phyloP scores from a whole-genome alignment of 2,797 vertebrate genomes.

The Bovichtus variegatus region DNA sequence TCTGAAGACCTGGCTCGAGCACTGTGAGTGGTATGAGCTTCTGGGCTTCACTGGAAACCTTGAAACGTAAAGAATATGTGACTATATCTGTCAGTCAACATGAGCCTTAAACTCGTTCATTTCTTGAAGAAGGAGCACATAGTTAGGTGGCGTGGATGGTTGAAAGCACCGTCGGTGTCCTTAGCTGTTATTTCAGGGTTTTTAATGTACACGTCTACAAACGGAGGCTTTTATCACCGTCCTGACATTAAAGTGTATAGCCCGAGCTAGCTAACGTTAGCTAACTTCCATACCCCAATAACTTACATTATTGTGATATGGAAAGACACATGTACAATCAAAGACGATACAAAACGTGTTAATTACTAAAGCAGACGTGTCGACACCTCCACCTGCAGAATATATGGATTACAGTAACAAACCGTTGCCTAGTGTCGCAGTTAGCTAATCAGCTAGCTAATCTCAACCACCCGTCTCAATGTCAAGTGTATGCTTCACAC shows the following conservation, averaged over 20 bases:
- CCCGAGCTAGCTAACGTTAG: conserved; percentile 2
- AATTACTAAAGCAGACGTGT: not conserved
- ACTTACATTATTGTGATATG: rapidly evolving
- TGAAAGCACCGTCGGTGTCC: not conserved
- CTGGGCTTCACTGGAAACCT: conserved; percentile 63
- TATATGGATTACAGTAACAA: not conserved
- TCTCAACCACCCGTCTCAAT: rapidly evolving
- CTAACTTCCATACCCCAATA: too few relatives aligned
- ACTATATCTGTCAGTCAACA: not conserved
- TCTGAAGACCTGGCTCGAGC: conserved; percentile 43
- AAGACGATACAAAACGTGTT: rapidly evolving
- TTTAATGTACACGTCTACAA: not conserved
- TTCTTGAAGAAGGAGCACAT: not conserved
- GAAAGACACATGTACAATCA: not conserved
- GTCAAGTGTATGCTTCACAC: rapidly evolving
- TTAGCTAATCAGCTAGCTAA: conserved; percentile 11
- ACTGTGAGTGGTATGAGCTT: conserved; percentile 58
- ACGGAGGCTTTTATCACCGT: not conserved
- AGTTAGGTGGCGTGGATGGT: rapidly evolving
- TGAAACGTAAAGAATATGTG: not conserved
- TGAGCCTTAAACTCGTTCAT: not conserved
- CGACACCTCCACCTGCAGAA: not conserved
- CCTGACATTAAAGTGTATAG: not conserved
- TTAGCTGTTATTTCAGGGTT: not conserved
- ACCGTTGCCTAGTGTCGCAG: not conserved